phyloP scores from a whole-genome alignment of 2,113 vertebrate genomes.

The Lepisosteus osseus region DNA sequence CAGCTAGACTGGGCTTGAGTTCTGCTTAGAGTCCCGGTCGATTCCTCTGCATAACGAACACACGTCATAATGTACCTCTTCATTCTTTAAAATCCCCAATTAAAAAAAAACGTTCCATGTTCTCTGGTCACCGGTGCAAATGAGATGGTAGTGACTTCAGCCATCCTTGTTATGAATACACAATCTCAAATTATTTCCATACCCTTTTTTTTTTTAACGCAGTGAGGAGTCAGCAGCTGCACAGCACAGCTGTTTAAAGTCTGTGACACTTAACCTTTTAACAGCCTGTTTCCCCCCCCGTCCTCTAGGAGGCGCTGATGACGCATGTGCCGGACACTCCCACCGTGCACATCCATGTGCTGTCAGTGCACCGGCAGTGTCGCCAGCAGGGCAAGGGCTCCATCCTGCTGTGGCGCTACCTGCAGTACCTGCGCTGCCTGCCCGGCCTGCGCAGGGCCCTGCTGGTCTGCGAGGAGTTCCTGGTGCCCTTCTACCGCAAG shows the following conservation, averaged over 20 bases:
- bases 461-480: conserved; percentile 69
- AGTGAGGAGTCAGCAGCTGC: background rate
- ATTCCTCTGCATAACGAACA: too few species aligned
- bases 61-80: background rate
- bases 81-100: background rate
- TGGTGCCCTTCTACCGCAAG: conserved; percentile 68
- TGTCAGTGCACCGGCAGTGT: conserved; percentile 70
- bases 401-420: conserved; percentile 70
- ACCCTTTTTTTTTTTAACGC: too few species aligned
- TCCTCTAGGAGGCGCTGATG: conserved; percentile 63
- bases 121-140: too few species aligned
- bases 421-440: conserved; percentile 66
- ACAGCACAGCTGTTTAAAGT: background rate
- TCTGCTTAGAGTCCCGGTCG: too few species aligned
- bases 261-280: background rate
- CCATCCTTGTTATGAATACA: too few species aligned
- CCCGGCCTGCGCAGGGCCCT: conserved; percentile 57
- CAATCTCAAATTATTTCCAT: too few species aligned
- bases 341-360: conserved; percentile 67
- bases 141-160: too few species aligned
- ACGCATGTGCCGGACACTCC: conserved; percentile 53
- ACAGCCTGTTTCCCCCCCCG: background rate
- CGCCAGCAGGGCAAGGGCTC: conserved; percentile 74
- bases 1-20: too few species aligned
- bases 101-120: too few species aligned